Evolutionary conservation across 2,888 invertebrate species (phyloP).

Genomic region (Ochropacha duplaris): DNA sequence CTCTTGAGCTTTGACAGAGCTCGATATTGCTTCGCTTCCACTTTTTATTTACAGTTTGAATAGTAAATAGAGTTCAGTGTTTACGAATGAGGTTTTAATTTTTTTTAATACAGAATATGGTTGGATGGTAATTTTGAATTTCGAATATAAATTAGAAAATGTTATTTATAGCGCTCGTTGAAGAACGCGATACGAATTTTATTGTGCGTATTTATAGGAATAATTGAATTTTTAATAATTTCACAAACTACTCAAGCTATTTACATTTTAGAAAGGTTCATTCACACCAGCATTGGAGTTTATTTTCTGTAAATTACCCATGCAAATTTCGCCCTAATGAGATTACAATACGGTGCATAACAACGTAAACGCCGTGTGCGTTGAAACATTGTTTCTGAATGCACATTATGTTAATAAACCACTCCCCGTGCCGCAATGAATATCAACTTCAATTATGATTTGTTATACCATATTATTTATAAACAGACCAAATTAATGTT

Average conservation of each 20-base stretch:
- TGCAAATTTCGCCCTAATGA: not conserved
- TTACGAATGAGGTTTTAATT: conserved; percentile 29
- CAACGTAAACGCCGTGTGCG: conserved; percentile 15
- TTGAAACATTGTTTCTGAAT: conserved; percentile 29
- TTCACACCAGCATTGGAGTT: not conserved
- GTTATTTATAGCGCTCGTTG: too few relatives aligned
- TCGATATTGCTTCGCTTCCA: conserved; percentile 62
- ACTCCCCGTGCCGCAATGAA: conserved; percentile 28
- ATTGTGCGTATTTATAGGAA: not conserved
- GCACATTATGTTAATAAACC: conserved; percentile 31
- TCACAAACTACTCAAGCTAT: not conserved
- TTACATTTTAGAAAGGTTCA: not conserved
- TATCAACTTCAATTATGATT: conserved; percentile 34
- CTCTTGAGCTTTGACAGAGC: conserved; percentile 52
- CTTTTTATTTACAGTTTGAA: conserved; percentile 66
- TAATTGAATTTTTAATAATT: not conserved
- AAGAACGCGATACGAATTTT: too few relatives aligned
- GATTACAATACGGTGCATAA: not conserved
- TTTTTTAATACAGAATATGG: conserved; percentile 12
- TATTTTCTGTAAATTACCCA: not conserved
- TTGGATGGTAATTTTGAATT: not conserved
- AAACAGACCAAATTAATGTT: conserved; percentile 24
- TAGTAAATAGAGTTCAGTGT: conserved; percentile 47
- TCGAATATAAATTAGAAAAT: not conserved
- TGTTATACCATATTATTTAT: conserved; percentile 30